Evolutionary conservation across 2,113 vertebrate species (phyloP).

Genomic region (Pelecanus crispus): DNA sequence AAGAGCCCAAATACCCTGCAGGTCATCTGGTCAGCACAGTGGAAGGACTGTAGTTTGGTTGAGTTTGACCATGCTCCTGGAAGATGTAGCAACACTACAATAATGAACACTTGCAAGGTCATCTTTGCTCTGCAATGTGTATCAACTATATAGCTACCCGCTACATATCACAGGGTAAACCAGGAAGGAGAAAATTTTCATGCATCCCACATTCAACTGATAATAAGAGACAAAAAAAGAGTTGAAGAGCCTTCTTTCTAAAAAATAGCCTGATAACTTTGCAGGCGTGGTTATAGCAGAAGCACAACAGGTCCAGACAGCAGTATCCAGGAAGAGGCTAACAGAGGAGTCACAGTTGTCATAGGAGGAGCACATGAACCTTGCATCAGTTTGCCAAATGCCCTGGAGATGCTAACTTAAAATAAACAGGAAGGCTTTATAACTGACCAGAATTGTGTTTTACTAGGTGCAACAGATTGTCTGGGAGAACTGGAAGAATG

Average conservation of each 20-base stretch:
- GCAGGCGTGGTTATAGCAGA: neutral
- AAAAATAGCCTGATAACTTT: neutral
- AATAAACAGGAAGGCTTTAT: neutral
- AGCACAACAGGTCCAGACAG: neutral
- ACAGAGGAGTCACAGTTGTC: neutral
- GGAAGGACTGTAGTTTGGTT: neutral
- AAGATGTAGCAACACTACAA: neutral
- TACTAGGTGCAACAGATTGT: neutral
- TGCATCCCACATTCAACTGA: neutral
- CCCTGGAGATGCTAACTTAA: neutral
- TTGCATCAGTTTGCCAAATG: neutral
- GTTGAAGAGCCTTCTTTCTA: neutral
- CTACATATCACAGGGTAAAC: neutral
- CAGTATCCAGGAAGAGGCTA: neutral
- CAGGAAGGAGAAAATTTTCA: neutral
- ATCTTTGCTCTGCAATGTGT: neutral
- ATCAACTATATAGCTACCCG: neutral
- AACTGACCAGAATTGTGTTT: neutral
- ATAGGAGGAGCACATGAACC: neutral
- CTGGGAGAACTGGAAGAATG: neutral
- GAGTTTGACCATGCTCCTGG: neutral
- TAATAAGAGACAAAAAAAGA: neutral
- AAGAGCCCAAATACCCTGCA: neutral
- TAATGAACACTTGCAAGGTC: neutral
- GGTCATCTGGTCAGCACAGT: neutral